Evolutionary conservation across 1,140 invertebrate genomes (phyloP).

Genomic region (Brachionus rubens): DNA sequence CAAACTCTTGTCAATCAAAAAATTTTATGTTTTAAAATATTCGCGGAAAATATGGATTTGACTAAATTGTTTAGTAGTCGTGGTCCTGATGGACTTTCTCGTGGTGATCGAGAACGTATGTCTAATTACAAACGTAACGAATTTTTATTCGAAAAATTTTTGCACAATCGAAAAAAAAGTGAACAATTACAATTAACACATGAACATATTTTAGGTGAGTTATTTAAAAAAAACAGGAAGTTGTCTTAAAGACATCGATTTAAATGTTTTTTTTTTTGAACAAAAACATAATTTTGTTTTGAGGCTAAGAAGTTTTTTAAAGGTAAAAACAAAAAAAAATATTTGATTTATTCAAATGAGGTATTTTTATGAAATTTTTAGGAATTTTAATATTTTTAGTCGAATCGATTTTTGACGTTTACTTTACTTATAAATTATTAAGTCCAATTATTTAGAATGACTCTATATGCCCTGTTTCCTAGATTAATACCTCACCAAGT

Average conservation of each 20-base stretch:
- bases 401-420: too few relatives aligned
- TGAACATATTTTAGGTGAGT: slow-evolving; percentile 43
- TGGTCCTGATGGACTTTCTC: not conserved
- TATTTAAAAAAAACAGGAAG: not conserved
- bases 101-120: slow-evolving; percentile 14
- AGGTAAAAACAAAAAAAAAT: too few relatives aligned
- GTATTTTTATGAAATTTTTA: too few relatives aligned
- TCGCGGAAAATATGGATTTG: not conserved
- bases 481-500: too few relatives aligned
- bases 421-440: too few relatives aligned
- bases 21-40: too few relatives aligned
- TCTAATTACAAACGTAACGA: not conserved
- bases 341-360: too few relatives aligned
- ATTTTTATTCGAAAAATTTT: slow-evolving; percentile 39
- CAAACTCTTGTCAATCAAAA: too few relatives aligned
- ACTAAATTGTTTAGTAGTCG: not conserved
- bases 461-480: too few relatives aligned
- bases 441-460: too few relatives aligned
- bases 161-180: slow-evolving; percentile 17
- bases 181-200: slow-evolving; percentile 34
- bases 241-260: not conserved
- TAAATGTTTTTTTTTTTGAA: not conserved
- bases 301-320: not conserved
- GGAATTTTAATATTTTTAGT: too few relatives aligned
- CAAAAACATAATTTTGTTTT: not conserved